A percentile compares a stretch with the other conserved stretches of the same genome.
phyloP scores from a whole-genome alignment of 2,888 invertebrate species.

The Lathronympha strigana region DNA sequence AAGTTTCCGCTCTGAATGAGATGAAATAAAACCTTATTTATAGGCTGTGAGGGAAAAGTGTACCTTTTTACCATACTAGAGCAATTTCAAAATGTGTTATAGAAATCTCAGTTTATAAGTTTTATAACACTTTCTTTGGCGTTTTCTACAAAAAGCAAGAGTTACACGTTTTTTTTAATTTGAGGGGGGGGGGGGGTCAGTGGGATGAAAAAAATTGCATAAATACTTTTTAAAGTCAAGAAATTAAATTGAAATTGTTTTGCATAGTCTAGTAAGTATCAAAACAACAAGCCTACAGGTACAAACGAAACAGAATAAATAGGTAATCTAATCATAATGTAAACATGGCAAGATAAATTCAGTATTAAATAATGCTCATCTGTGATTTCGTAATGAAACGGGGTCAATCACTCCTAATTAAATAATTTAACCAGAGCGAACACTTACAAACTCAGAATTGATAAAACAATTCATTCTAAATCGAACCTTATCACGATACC shows the following conservation, averaged over 20 bases:
- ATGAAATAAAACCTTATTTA: neutral
- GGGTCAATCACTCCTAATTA: constrained; percentile 35
- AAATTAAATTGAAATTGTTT: no score
- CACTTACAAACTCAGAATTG: neutral
- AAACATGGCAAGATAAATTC: constrained; percentile 16
- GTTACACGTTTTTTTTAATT: no score
- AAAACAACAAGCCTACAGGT: neutral
- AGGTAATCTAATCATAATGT: constrained; percentile 30
- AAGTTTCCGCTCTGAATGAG: constrained; percentile 9
- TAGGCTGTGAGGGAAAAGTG: neutral
- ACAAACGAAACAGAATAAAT: neutral
- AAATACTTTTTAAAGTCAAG: no score
- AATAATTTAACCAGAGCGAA: constrained; percentile 20
- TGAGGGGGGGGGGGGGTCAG: no score
- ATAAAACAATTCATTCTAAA: neutral
- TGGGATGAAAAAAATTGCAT: neutral
- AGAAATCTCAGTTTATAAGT: no score
- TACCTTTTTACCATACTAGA: neutral
- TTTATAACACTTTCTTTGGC: no score
- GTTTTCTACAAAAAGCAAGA: no score
- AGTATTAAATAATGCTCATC: constrained; percentile 17
- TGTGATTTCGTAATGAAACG: constrained; percentile 35
- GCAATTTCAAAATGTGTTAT: no score
- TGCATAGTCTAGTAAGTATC: no score
- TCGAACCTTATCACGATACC: neutral